Evolutionary conservation across 2,797 vertebrate species (phyloP), one percentile per base, ranked within the genome.

Genomic region (Chlorospingus flavigularis): DNA sequence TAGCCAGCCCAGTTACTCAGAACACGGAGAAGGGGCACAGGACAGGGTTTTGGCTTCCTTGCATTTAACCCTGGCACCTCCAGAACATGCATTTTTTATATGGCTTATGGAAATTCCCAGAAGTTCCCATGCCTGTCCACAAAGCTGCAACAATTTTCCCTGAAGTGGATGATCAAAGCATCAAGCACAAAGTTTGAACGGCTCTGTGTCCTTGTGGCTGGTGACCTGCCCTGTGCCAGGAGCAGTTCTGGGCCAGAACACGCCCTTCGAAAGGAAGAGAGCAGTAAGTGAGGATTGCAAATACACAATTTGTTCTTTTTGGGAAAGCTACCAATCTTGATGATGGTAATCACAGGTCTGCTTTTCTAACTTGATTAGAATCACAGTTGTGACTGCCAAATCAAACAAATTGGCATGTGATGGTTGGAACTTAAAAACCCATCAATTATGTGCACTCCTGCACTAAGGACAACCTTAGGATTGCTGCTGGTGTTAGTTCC

Each of bases 311-410:
- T 75, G 20, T 79, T 94, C 73, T 68, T 76, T 73, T 78, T 3
- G 70, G 67, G 62, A 78, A 86, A 94, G 37, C 80, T 92, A 78
- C 83, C 71, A 66, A 40, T 88, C 62, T 91, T 6, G 33, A 65
- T 93, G 77, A 93, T 91, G 79, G 60, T 94, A 92, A 94, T 97
- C 51, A 92, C 79, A 61, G 79, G 70, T 58, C 80, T 91, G 30
- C 42, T 79, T 60, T 70, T 84, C 82, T 88, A 71, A 88, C 87
- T 79, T 93, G 95, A 95, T 95, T 91, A 94, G 87, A 90, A 80
- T 94, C 66, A n/a, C 54, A 57, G 60, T 70, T 88, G 73, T 60
- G 73, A 33, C 94, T 93, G 91, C 62, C 82, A 81, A 92, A 86
- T 94, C 85, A 94, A 81, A 91, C 55, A 77, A 87, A 91, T 74